Evolutionary conservation across 2,797 vertebrate species (phyloP).

Genomic region (Lindbergichthys nudifrons): DNA sequence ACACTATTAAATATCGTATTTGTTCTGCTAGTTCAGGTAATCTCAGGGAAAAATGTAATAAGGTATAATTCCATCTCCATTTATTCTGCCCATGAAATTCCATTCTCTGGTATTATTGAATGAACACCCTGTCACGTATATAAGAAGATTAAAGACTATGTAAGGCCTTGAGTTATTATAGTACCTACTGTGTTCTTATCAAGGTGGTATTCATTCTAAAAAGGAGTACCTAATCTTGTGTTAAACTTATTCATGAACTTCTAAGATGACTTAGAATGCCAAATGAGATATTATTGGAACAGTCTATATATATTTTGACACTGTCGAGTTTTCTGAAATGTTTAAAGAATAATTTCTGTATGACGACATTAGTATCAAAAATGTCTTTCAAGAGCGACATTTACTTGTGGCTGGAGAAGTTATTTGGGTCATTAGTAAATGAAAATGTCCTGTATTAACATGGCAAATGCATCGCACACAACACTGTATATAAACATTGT

Average conservation of each 20-base stretch:
- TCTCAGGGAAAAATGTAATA: conserved; percentile 60
- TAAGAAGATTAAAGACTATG: conserved; percentile 49
- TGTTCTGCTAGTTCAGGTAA: conserved; percentile 64
- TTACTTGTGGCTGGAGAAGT: not conserved
- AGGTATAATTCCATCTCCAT: conserved; percentile 62
- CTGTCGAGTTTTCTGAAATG: not conserved
- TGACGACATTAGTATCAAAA: conserved; percentile 14
- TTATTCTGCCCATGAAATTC: conserved; percentile 52
- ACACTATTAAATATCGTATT: conserved; percentile 66
- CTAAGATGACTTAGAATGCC: not conserved
- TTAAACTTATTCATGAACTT: conserved; percentile 38
- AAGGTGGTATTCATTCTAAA: conserved; percentile 35
- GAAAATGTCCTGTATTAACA: no score
- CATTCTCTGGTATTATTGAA: conserved; percentile 30
- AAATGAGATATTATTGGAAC: conserved; percentile 23
- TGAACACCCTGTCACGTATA: conserved; percentile 20
- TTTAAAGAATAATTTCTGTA: conserved; percentile 1
- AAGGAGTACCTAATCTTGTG: conserved; percentile 12
- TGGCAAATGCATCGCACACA: no score
- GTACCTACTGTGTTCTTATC: conserved; percentile 24
- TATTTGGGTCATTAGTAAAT: no score
- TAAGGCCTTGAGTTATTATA: conserved; percentile 36
- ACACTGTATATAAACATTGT: not conserved
- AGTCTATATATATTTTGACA: conserved; percentile 7
- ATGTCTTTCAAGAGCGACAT: not conserved